These are phyloP conservation scores for Drosophila nannoptera DNA, from an alignment of 1,140 invertebrate genomes.

Conservation along the genomic window DNA sequence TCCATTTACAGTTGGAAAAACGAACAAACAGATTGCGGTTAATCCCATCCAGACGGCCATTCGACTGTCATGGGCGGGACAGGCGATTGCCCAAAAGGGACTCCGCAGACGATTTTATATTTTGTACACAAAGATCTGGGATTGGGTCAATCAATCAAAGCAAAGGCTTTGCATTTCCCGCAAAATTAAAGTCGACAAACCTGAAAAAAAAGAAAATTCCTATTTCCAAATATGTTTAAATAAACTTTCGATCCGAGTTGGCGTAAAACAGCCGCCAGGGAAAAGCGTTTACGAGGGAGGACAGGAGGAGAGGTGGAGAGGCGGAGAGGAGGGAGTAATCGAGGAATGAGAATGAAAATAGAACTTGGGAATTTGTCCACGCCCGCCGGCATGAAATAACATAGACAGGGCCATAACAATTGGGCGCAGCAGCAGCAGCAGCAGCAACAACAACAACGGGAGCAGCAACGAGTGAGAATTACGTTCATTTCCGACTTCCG, in stretches of 20 bases:
- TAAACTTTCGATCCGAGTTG: conserved; percentile 17
- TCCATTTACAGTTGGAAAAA: conserved; percentile 10
- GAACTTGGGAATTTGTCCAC: conserved; percentile 19
- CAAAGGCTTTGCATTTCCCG: conserved; percentile 41
- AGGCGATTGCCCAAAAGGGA: conserved; percentile 10
- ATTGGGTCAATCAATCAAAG: conserved; percentile 60
- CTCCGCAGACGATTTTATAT: conserved; percentile 20
- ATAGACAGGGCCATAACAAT: conserved; percentile 61
- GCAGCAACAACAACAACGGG: conserved; percentile 15
- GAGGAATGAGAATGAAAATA: conserved; percentile 24
- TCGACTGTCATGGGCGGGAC: neutral
- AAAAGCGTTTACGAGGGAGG: conserved; percentile 30
- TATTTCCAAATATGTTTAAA: conserved; percentile 12
- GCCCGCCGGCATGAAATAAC: conserved; percentile 37
- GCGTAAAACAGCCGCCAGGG: conserved; percentile 14
- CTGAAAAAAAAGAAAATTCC: neutral
- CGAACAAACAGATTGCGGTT: conserved; percentile 45
- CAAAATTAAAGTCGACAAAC: conserved; percentile 36
- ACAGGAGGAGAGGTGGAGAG: no score
- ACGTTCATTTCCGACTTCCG: conserved; percentile 68
- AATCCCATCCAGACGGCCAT: conserved; percentile 26
- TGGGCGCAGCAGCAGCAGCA: conserved; percentile 17
- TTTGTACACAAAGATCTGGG: neutral
- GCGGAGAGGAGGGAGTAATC: conserved; percentile 15
- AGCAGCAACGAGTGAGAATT: conserved; percentile 50